Percentiles rank a stretch among this genome's conserved stretches.
These are phyloP conservation scores for Lottia scabra DNA, from an alignment of 2,888 invertebrate genomes.

Conservation along the genomic window DNA sequence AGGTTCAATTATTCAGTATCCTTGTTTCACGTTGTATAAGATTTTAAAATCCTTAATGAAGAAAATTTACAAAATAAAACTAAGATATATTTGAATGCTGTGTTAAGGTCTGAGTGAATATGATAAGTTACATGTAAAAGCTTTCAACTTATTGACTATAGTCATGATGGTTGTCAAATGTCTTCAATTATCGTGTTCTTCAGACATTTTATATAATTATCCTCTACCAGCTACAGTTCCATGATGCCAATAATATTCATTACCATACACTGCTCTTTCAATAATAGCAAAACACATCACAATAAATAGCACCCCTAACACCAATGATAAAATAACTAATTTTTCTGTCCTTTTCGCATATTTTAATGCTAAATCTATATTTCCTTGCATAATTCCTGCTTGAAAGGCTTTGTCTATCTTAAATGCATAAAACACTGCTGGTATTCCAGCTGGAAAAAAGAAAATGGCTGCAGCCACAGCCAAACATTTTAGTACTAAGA, in stretches of 20 bases:
- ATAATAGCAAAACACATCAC: constrained; percentile 46
- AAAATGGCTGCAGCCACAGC: constrained; percentile 49
- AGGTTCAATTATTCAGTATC: too few species aligned
- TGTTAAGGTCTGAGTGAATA: too few species aligned
- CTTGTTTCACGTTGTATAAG: too few species aligned
- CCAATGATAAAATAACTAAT: constrained; percentile 47
- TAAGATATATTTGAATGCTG: too few species aligned
- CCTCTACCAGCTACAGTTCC: constrained; percentile 5
- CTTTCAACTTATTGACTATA: too few species aligned
- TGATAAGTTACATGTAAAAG: too few species aligned
- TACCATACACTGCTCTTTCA: constrained; percentile 38
- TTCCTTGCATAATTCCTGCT: constrained; percentile 51
- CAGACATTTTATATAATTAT: background rate
- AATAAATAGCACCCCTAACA: constrained; percentile 43
- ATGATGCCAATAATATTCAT: constrained; percentile 18
- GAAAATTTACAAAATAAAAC: too few species aligned
- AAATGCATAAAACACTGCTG: constrained; percentile 49
- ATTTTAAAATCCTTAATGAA: too few species aligned
- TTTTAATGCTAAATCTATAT: constrained; percentile 55
- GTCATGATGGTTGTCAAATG: too few species aligned
- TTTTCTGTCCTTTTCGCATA: constrained; percentile 48
- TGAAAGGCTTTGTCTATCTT: constrained; percentile 49
- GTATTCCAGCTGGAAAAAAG: constrained; percentile 60
- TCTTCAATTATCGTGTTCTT: too few species aligned
- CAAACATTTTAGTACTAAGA: constrained; percentile 40